These are phyloP conservation scores for Volucella zonaria DNA, from an alignment of 2,888 invertebrate genomes.

Conservation along the genomic window DNA sequence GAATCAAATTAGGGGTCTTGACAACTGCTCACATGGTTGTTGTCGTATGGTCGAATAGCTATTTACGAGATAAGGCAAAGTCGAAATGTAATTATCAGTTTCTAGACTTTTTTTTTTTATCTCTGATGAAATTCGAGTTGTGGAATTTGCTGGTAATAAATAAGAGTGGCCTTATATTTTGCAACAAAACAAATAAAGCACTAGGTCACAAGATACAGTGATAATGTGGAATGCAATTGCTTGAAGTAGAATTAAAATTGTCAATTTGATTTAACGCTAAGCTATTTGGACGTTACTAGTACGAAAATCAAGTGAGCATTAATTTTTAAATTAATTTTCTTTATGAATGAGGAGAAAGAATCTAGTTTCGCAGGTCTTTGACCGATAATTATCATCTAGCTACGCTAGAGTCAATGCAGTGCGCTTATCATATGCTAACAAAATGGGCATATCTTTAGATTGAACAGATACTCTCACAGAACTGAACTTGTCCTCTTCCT, in stretches of 20 bases:
- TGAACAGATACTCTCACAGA: no score
- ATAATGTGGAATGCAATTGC: background rate
- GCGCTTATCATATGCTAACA: no score
- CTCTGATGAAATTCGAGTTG: conserved; percentile 36
- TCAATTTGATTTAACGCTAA: background rate
- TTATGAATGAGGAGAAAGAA: no score
- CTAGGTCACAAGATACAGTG: conserved; percentile 6
- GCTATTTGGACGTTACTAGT: background rate
- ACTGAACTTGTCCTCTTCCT: no score
- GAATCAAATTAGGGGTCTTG: conserved; percentile 22
- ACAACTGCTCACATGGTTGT: conserved; percentile 6
- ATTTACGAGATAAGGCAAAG: conserved; percentile 6
- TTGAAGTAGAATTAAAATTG: conserved; percentile 1
- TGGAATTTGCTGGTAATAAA: conserved; percentile 26
- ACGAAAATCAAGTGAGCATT: no score
- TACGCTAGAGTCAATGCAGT: no score
- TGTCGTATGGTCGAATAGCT: background rate
- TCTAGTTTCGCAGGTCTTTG: no score
- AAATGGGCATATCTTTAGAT: no score
- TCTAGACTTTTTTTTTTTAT: conserved; percentile 4
- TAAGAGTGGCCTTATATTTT: background rate
- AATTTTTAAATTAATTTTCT: no score
- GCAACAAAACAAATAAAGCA: background rate
- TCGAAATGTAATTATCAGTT: conserved; percentile 16
- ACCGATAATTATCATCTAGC: no score